phyloP scores from a whole-genome alignment of 1,140 invertebrate genomes.

The Papilio polyxenes region DNA sequence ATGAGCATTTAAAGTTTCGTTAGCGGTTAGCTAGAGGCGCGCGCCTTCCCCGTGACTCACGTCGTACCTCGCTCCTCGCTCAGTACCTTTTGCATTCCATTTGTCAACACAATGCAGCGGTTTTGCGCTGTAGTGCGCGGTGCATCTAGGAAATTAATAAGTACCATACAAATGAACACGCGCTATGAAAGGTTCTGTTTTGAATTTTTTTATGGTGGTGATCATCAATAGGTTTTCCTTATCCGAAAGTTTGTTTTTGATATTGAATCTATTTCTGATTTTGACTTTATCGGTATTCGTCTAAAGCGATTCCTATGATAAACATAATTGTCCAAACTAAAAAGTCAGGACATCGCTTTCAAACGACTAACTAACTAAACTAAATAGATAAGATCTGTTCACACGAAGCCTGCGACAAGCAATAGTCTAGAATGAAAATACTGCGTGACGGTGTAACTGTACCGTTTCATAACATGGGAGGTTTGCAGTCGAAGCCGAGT shows the following conservation, averaged over 20 bases:
- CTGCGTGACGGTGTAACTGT: conserved; percentile 69
- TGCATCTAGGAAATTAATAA: conserved; percentile 34
- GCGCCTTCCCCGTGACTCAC: conserved; percentile 71
- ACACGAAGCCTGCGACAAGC: conserved; percentile 37
- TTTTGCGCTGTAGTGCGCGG: conserved; percentile 39
- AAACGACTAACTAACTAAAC: conserved; percentile 51
- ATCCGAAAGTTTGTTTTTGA: neutral
- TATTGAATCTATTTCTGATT: neutral
- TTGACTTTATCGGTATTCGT: neutral
- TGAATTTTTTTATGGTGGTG: neutral
- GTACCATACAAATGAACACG: neutral
- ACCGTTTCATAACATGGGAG: conserved; percentile 71
- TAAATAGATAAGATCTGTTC: conserved; percentile 55
- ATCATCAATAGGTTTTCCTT: neutral
- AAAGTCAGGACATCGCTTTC: conserved; percentile 61
- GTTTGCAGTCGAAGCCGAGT: conserved; percentile 60
- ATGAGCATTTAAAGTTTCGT: conserved; percentile 46
- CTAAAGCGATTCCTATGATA: neutral
- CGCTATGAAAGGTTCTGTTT: neutral
- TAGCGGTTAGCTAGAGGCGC: conserved; percentile 55
- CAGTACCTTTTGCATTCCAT: conserved; percentile 63
- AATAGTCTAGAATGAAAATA: conserved; percentile 52
- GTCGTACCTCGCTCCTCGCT: conserved; percentile 51
- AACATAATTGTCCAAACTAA: neutral
- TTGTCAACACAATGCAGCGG: conserved; percentile 51